These are phyloP conservation scores for Aethes cnicana DNA, from an alignment of 2,888 invertebrate genomes.

Conservation along the genomic window DNA sequence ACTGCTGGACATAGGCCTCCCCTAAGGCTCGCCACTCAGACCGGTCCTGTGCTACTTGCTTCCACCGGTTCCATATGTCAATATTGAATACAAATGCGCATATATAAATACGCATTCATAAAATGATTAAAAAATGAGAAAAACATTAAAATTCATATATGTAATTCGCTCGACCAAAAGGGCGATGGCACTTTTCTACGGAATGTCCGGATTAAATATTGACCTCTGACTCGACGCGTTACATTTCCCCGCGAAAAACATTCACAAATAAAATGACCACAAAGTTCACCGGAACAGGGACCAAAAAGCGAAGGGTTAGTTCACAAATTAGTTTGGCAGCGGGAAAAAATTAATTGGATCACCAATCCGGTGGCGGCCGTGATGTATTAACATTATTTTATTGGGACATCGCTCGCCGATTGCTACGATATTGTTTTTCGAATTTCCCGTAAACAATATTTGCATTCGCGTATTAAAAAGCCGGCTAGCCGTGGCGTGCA, in stretches of 20 bases:
- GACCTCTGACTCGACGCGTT: constrained; percentile 72
- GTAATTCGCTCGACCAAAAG: constrained; percentile 52
- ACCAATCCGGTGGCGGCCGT: constrained; percentile 50
- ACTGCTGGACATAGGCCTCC: no score
- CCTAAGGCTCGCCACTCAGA: no score
- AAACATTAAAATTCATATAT: constrained; percentile 46
- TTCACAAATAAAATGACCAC: constrained; percentile 71
- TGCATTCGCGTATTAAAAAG: constrained; percentile 46
- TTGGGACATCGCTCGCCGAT: constrained; percentile 50
- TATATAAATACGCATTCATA: no score
- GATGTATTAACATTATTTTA: constrained; percentile 81
- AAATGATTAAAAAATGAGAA: no score
- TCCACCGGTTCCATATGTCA: no score
- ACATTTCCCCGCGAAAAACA: constrained; percentile 71
- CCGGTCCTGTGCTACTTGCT: no score
- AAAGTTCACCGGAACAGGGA: constrained; percentile 50
- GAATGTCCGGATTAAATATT: constrained; percentile 68
- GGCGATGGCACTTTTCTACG: constrained; percentile 47
- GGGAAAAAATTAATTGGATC: constrained; percentile 71
- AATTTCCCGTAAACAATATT: constrained; percentile 55
- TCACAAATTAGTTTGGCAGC: constrained; percentile 75
- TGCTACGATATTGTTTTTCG: constrained; percentile 46
- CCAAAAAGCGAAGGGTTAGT: constrained; percentile 62
- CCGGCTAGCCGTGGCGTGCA: constrained; percentile 48
- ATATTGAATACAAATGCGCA: no score